Conservation (phyloP, 2,797 vertebrate genomes). For the Danionella dracula region DNA sequence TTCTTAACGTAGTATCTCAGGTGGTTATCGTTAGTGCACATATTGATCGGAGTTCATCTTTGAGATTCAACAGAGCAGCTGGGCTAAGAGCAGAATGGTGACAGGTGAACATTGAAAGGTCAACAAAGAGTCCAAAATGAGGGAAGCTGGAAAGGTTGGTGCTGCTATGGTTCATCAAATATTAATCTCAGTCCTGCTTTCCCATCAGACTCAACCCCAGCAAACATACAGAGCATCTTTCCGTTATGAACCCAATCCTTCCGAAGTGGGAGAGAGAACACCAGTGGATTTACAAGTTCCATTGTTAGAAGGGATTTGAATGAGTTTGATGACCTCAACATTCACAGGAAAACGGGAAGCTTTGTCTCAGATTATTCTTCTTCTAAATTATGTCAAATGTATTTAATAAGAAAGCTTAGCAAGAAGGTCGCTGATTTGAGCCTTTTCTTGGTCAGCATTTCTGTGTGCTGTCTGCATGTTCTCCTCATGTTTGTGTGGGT, state of each 20-base stretch:
- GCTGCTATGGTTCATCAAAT: slow-evolving; percentile 59
- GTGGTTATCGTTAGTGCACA: slow-evolving; percentile 19
- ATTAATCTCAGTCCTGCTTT: slow-evolving; percentile 54
- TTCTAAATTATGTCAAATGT: too few relatives aligned
- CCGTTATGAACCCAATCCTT: slow-evolving; percentile 9
- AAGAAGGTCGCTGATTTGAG: too few relatives aligned
- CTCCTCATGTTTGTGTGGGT: too few relatives aligned
- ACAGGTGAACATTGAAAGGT: slow-evolving; percentile 59
- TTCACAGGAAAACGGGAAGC: too few relatives aligned
- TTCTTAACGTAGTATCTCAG: neutral
- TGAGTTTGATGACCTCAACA: neutral
- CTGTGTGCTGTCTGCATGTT: too few relatives aligned
- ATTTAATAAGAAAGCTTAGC: too few relatives aligned
- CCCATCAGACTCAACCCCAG: slow-evolving; percentile 47
- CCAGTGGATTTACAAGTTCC: neutral
- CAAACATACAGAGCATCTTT: slow-evolving; percentile 38
- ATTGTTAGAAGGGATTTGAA: neutral
- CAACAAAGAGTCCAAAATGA: slow-evolving; percentile 50
- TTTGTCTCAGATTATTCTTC: too few relatives aligned
- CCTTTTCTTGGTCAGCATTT: too few relatives aligned
- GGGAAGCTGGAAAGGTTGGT: slow-evolving; percentile 63
- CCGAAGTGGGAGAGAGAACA: neutral
- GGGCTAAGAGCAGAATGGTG: slow-evolving; percentile 36
- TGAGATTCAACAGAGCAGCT: slow-evolving; percentile 28
- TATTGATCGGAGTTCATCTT: slow-evolving; percentile 31